A percentile compares a stretch with the other conserved stretches of the same genome.
phyloP scores from a whole-genome alignment of 2,888 invertebrate genomes.

The Diarsia rubi region DNA sequence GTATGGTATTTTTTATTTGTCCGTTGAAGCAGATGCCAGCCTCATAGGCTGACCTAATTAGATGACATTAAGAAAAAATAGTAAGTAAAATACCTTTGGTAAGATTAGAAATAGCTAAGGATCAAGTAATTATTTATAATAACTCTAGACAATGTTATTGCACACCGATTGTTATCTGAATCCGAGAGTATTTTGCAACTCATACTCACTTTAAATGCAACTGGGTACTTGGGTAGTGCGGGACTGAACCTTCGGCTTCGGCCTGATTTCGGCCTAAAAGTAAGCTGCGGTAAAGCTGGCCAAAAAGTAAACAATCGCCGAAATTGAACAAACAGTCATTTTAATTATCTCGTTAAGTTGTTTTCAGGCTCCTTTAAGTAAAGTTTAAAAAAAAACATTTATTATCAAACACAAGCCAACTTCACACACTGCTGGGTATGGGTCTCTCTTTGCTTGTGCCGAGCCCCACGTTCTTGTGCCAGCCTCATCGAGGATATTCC shows the following conservation, averaged over 20 bases:
- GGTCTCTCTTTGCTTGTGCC: no score
- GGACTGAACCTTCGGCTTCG: background rate
- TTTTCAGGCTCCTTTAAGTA: background rate
- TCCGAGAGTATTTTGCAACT: constrained; percentile 51
- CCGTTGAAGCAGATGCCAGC: no score
- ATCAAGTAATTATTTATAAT: constrained; percentile 55
- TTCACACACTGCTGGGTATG: no score
- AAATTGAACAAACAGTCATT: background rate
- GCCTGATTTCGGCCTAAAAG: background rate
- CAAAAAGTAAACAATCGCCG: background rate
- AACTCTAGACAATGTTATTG: constrained; percentile 41
- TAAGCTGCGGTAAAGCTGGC: background rate
- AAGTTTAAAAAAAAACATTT: background rate
- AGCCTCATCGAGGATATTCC: no score
- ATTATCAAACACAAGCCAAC: no score
- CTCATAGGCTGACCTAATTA: no score
- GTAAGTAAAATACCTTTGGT: background rate
- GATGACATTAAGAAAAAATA: no score
- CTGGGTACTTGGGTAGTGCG: background rate
- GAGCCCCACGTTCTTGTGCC: no score
- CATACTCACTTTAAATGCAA: constrained; percentile 36
- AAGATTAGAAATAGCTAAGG: constrained; percentile 3
- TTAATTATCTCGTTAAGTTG: background rate
- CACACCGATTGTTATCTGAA: constrained; percentile 41
- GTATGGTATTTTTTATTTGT: no score